Base-by-base conservation (phyloP, 2,797 vertebrate species). In the Bufotes viridis region DNA sequence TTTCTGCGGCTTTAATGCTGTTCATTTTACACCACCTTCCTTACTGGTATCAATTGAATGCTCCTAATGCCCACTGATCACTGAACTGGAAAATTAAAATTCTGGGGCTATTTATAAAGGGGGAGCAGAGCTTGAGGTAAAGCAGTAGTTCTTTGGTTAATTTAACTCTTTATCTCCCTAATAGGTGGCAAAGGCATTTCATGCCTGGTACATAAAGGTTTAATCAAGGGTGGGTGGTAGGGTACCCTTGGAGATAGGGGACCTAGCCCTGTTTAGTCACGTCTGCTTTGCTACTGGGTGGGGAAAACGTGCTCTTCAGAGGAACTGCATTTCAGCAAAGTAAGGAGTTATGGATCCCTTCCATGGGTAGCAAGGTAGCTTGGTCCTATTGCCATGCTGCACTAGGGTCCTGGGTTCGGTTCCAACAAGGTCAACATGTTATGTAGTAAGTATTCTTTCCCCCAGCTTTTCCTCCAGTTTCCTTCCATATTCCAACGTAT, bases 21-120 rank as follows among this genome's bases (percentile, higher is more conserved):
- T 58, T 34, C 29, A 81, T 63, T 83, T 34, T 22, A 72, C 53
- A 1, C 17, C 22, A 70, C 67, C 55, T 34, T 84, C 69, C 67
- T 67, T 26, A 57, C 26, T 57, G 42, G 82, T 72, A 58, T 72
- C 49, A 74, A 22, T 58, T n/a, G 6, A 42, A 84, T 24, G 51
- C 65, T 55, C n/a, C 51, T 83, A 72, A 84, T 26, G 20, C 82
- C 82, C 55, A 84, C 67, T 29, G 53, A 13, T 72, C 26, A 74
- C 26, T 84, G 82, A 63, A 63, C 26, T 49, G 70, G 72, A 75
- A 76, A 85, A 85, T 75, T 75, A 58, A 76, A 76, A 76, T 84
- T 84, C 53, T n/a, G 57, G 67, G 82, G 82, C 18, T 34, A 53
- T 84, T 58, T 72, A 60, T 42, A 29, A 72, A 26, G 2, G 11